Evolutionary conservation across 2,888 invertebrate species (phyloP).

Genomic region (Scaptomyza cyrtandrae): DNA sequence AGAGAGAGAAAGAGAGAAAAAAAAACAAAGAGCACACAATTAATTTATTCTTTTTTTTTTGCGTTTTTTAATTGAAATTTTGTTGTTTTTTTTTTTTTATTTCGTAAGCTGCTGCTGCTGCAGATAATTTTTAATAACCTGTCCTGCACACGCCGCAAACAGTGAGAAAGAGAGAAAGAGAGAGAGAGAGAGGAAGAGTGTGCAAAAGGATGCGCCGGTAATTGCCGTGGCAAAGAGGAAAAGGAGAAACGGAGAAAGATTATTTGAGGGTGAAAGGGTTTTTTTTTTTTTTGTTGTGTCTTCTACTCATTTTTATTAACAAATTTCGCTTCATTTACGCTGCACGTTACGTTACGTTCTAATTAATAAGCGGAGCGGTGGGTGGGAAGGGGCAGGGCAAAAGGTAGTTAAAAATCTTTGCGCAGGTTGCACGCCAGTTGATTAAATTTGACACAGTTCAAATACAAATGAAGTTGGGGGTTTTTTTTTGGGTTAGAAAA

Average conservation of each 20-base stretch:
- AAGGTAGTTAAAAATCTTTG: conserved; percentile 40
- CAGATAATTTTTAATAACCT: conserved; percentile 77
- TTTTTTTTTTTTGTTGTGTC: conserved; percentile 40
- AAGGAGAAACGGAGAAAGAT: conserved; percentile 4
- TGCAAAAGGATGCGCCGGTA: conserved; percentile 56
- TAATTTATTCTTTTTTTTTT: conserved; percentile 76
- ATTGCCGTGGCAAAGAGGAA: conserved; percentile 49
- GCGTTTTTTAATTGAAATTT: conserved; percentile 77
- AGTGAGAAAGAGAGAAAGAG: not conserved
- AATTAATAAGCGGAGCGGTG: conserved; percentile 59
- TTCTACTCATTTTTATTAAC: conserved; percentile 66
- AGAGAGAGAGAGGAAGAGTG: conserved; percentile 2
- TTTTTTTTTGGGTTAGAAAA: conserved; percentile 44
- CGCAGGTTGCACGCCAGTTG: conserved; percentile 63
- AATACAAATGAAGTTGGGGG: not conserved
- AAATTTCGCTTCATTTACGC: conserved; percentile 76
- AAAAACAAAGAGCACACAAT: conserved; percentile 50
- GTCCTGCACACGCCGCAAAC: conserved; percentile 42
- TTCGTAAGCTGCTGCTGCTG: conserved; percentile 37
- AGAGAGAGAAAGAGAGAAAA: not conserved
- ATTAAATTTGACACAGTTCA: conserved; percentile 74
- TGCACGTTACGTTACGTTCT: conserved; percentile 63
- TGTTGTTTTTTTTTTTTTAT: conserved; percentile 36
- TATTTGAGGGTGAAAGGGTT: conserved; percentile 56
- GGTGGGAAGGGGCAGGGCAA: conserved; percentile 5